Evolutionary conservation across 2,113 vertebrate species (phyloP).

Genomic region (Silurus glanis): DNA sequence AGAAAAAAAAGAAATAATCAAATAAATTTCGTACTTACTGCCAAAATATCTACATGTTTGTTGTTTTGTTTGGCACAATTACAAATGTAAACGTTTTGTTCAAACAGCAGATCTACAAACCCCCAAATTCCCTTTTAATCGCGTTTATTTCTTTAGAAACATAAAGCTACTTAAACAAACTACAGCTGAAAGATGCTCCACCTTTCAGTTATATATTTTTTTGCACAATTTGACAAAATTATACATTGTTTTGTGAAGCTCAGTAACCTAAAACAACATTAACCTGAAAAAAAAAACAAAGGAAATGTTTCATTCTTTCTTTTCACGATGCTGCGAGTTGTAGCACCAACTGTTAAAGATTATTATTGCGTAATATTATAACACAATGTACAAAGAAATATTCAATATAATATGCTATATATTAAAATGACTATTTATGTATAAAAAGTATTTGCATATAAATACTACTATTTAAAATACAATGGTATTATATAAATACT

Average conservation of each 20-base stretch:
- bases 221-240: neutral
- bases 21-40: neutral
- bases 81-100: slow-evolving; percentile 3
- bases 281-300: slow-evolving; percentile 20
- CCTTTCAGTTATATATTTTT: slow-evolving; percentile 17
- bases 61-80: slow-evolving; percentile 20
- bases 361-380: neutral
- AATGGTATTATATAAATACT: too few species aligned
- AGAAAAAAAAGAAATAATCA: neutral
- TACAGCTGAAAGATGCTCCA: slow-evolving; percentile 21
- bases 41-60: neutral
- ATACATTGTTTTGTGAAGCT: slow-evolving; percentile 35
- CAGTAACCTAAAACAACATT: slow-evolving; percentile 10
- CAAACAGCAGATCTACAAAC: neutral
- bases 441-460: too few species aligned
- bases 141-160: slow-evolving; percentile 20
- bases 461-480: too few species aligned
- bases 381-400: too few species aligned
- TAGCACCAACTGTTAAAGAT: neutral
- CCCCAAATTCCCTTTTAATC: slow-evolving; percentile 4
- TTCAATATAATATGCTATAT: too few species aligned
- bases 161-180: slow-evolving; percentile 38
- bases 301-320: slow-evolving; percentile 32
- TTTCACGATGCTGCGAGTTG: slow-evolving; percentile 18
- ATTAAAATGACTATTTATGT: too few species aligned